These are phyloP conservation scores for Schrankia costaestrigalis DNA, from an alignment of 2,888 invertebrate genomes.

Conservation along the genomic window DNA sequence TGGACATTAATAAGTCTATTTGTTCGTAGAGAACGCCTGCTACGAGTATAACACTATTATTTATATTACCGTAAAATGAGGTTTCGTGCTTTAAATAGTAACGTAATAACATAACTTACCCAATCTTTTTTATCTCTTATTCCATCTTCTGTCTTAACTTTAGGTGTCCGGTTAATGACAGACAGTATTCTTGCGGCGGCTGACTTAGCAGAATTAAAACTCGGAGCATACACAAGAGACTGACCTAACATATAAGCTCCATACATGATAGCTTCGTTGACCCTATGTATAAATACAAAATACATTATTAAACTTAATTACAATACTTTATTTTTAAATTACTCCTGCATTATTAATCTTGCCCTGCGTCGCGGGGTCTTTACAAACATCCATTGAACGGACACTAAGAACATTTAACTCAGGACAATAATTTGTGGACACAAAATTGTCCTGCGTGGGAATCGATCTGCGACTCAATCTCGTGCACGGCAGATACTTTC, in stretches of 20 bases:
- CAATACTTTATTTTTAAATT: too few species aligned
- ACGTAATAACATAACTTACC: constrained; percentile 37
- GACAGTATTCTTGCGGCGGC: constrained; percentile 63
- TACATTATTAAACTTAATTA: neutral
- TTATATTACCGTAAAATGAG: constrained; percentile 34
- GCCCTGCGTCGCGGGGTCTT: too few species aligned
- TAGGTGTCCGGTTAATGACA: constrained; percentile 56
- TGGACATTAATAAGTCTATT: too few species aligned
- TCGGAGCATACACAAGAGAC: constrained; percentile 88
- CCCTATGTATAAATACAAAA: constrained; percentile 59
- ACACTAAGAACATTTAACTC: too few species aligned
- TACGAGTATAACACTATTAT: too few species aligned
- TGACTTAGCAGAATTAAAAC: constrained; percentile 85
- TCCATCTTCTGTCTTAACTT: constrained; percentile 54
- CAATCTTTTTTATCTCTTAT: constrained; percentile 59
- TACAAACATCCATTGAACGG: too few species aligned
- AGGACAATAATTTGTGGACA: too few species aligned
- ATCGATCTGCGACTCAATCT: too few species aligned
- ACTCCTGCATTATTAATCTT: too few species aligned
- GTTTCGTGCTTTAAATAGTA: neutral
- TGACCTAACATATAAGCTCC: constrained; percentile 90
- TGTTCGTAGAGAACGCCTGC: too few species aligned
- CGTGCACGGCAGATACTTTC: neutral
- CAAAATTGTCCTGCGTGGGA: too few species aligned
- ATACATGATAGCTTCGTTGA: constrained; percentile 87